Conservation (phyloP, 2,797 vertebrate species). For the Poecile montanus region DNA sequence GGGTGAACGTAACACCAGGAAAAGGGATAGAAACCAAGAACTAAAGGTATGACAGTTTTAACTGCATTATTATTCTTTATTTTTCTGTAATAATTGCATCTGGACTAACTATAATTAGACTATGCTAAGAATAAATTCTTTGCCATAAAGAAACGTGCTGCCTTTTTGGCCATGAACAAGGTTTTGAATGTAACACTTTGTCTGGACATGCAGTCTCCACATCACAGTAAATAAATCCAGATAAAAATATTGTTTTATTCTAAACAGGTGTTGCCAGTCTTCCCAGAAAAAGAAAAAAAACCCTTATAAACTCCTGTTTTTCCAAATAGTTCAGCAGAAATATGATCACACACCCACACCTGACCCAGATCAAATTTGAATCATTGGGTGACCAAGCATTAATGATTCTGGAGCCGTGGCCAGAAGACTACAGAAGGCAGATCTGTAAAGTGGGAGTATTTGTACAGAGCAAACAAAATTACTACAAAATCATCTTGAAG, state of each 20-base stretch:
- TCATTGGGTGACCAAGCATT: background rate
- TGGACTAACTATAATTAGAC: background rate
- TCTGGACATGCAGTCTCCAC: background rate
- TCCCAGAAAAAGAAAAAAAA: background rate
- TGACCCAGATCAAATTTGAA: slow-evolving; percentile 5
- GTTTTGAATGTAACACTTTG: background rate
- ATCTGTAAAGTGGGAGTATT: background rate
- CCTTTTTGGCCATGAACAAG: background rate
- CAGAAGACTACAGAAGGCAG: background rate
- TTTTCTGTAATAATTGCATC: background rate
- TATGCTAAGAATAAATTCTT: background rate
- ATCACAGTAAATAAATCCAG: slow-evolving; percentile 50
- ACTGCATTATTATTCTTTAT: background rate
- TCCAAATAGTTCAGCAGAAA: slow-evolving; percentile 18
- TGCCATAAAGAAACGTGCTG: background rate
- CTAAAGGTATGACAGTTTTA: background rate
- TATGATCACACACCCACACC: background rate
- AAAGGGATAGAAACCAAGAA: background rate
- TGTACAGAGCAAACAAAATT: background rate
- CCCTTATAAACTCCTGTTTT: background rate
- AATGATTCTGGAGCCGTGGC: background rate
- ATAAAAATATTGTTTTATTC: slow-evolving; percentile 2
- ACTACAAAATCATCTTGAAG: background rate
- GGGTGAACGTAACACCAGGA: background rate
- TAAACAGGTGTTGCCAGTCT: slow-evolving; percentile 13